These are phyloP conservation scores for Epinephelus coioides DNA, from an alignment of 2,797 vertebrate species.

Conservation along the genomic window DNA sequence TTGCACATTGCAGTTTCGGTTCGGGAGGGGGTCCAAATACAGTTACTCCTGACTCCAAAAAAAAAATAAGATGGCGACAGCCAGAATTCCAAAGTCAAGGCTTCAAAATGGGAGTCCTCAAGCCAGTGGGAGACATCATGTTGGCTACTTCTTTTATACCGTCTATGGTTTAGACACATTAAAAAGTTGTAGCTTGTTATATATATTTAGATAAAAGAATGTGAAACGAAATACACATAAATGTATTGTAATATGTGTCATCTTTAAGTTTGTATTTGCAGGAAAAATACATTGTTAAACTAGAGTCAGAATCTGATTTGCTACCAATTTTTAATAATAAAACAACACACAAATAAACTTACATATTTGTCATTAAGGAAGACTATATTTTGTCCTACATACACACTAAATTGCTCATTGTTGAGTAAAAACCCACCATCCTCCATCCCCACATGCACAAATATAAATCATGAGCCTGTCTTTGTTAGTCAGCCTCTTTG, in stretches of 20 bases:
- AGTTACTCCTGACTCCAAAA: too few relatives aligned
- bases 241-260: neutral
- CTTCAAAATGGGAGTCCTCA: too few relatives aligned
- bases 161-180: neutral
- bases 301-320: neutral
- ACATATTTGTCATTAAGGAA: neutral
- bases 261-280: neutral
- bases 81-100: too few relatives aligned
- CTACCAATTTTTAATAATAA: neutral
- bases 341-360: neutral
- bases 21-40: too few relatives aligned
- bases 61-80: too few relatives aligned
- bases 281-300: neutral
- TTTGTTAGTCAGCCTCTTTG: conserved; percentile 65
- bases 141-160: too few relatives aligned
- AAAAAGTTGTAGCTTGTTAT: neutral
- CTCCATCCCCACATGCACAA: neutral
- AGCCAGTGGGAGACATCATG: too few relatives aligned
- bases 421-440: conserved; percentile 11
- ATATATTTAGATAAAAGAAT: neutral
- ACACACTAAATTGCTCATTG: neutral
- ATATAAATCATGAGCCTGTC: conserved; percentile 38
- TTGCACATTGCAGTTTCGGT: too few relatives aligned
- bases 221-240: neutral
- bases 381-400: neutral